phyloP scores from a whole-genome alignment of 2,113 vertebrate species.

The Macaca fascicularis region T2T-MFA8v1.1 NC_088375.1:28023001-28023500 shows the following conservation, averaged over 20 bases:
- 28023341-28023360: background rate
- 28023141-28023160: slow-evolving; percentile 44
- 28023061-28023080: slow-evolving; percentile 45
- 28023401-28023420: background rate
- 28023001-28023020: slow-evolving; percentile 68
- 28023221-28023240: background rate
- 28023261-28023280: background rate
- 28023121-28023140: slow-evolving; percentile 53
- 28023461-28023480: background rate
- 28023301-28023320: background rate
- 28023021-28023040: slow-evolving; percentile 77
- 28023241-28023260: background rate
- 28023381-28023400: background rate
- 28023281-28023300: background rate
- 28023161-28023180: background rate
- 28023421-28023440: background rate
- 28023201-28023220: background rate
- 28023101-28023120: background rate
- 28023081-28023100: background rate
- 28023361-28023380: background rate
- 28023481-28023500: background rate
- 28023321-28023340: background rate
- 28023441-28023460: background rate
- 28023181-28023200: background rate
- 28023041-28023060: slow-evolving; percentile 38